Conservation (phyloP, 1,140 invertebrate species). For the Eriosoma lanigerum region DNA sequence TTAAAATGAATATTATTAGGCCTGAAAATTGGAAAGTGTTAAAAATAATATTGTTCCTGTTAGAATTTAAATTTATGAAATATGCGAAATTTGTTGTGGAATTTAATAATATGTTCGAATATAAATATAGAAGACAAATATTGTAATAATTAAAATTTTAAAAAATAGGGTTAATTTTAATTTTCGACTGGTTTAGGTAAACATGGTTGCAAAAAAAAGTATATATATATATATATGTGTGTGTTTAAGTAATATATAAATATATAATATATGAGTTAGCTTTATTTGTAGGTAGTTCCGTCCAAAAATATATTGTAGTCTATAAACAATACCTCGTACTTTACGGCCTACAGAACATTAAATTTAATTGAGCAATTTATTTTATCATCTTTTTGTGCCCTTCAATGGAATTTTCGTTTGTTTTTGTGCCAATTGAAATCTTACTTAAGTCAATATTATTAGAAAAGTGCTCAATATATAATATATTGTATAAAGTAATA, state of each 20-base stretch:
- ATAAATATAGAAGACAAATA: conserved; percentile 29
- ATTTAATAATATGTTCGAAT: conserved; percentile 20
- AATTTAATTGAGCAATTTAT: conserved; percentile 46
- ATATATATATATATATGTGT: conserved; percentile 11
- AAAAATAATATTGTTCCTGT: conserved; percentile 44
- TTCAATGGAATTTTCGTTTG: conserved; percentile 21
- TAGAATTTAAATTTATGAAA: conserved; percentile 45
- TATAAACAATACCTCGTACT: conserved; percentile 18
- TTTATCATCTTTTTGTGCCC: conserved; percentile 30
- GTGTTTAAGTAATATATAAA: not conserved
- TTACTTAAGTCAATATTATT: conserved; percentile 49
- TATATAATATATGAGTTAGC: conserved; percentile 28
- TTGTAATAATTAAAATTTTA: conserved; percentile 35
- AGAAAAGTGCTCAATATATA: conserved; percentile 51
- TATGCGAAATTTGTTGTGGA: conserved; percentile 14
- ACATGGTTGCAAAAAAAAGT: conserved; percentile 34
- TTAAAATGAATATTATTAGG: not conserved
- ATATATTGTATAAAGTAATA: conserved; percentile 41
- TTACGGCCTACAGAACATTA: conserved; percentile 33
- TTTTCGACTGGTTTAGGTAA: conserved; percentile 48
- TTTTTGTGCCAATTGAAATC: conserved; percentile 49
- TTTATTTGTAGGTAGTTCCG: conserved; percentile 50
- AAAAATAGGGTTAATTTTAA: conserved; percentile 41
- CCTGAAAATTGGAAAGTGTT: conserved; percentile 17
- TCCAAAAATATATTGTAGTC: conserved; percentile 36